These are phyloP conservation scores for Ectemnius continuus DNA, from an alignment of 2,888 invertebrate species.

Conservation along the genomic window DNA sequence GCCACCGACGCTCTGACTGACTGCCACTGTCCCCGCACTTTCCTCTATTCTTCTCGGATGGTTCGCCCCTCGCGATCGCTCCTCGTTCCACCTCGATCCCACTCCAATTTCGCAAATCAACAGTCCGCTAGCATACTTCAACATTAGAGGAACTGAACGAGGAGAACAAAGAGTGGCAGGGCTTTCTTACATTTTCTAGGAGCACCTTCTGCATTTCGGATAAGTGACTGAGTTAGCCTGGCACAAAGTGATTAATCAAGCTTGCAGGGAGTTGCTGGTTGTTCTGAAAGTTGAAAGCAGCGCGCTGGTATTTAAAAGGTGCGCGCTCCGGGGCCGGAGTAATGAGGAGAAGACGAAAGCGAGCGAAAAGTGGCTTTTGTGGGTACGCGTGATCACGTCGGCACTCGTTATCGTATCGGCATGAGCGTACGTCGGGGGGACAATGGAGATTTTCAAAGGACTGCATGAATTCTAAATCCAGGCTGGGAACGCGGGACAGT, in stretches of 20 bases:
- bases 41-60: conserved; percentile 21
- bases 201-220: too few species aligned
- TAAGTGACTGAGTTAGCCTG: too few species aligned
- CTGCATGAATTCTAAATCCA: conserved; percentile 74
- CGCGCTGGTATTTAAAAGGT: neutral
- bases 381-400: conserved; percentile 51
- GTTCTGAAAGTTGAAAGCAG: too few species aligned
- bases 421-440: conserved; percentile 35
- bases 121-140: too few species aligned
- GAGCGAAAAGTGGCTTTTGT: conserved; percentile 39
- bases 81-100: neutral
- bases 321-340: conserved; percentile 25
- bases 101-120: neutral
- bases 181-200: too few species aligned
- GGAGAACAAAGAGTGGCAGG: too few species aligned
- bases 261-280: too few species aligned
- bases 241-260: too few species aligned
- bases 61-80: neutral
- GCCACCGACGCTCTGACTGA: conserved; percentile 35
- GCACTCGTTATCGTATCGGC: conserved; percentile 52
- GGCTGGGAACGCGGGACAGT: conserved; percentile 71
- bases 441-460: conserved; percentile 72
- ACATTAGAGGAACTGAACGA: too few species aligned
- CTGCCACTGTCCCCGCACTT: conserved; percentile 44
- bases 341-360: conserved; percentile 36